A percentile compares a stretch with the other conserved stretches of the same genome.
Evolutionary conservation across 35 echinoderm and acorn worm species (phyloP).

Genomic region (Lytechinus pictus): DNA sequence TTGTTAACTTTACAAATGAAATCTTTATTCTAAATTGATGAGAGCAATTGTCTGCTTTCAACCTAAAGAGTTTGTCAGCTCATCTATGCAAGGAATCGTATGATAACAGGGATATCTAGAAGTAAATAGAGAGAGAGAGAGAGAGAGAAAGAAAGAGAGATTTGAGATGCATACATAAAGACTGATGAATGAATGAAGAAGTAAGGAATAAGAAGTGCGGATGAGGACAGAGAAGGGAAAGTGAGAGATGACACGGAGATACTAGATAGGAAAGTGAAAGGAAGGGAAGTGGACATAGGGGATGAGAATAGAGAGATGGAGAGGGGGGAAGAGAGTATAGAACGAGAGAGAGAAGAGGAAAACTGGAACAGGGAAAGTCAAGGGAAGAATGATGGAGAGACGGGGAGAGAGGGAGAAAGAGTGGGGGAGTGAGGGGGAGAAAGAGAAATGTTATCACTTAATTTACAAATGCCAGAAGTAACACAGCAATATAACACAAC

Average conservation of each 20-base stretch:
- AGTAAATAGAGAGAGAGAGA: not conserved
- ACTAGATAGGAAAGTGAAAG: not conserved
- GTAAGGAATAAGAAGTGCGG: too few species aligned
- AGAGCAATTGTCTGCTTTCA: not conserved
- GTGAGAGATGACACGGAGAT: not conserved
- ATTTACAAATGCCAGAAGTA: too few species aligned
- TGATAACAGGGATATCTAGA: not conserved
- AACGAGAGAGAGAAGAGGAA: not conserved
- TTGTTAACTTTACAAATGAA: not conserved
- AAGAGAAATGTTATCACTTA: too few species aligned
- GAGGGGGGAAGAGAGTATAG: not conserved
- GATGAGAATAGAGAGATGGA: not conserved
- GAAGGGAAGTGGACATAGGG: not conserved
- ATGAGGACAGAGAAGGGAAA: not conserved
- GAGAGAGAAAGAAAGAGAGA: not conserved
- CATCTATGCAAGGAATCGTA: too few species aligned
- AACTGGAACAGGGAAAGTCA: too few species aligned
- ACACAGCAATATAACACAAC: too few species aligned
- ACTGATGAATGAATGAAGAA: too few species aligned
- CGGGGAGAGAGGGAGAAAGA: not conserved
- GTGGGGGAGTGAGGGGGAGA: not conserved
- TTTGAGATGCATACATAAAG: too few species aligned
- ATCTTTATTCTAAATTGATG: not conserved
- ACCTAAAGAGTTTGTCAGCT: not conserved
- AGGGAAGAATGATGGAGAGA: not conserved